Percentiles rank a stretch among this genome's conserved stretches.
Conservation (phyloP, 2,888 invertebrate genomes). For the Scelioninae gen. 2 region DNA sequence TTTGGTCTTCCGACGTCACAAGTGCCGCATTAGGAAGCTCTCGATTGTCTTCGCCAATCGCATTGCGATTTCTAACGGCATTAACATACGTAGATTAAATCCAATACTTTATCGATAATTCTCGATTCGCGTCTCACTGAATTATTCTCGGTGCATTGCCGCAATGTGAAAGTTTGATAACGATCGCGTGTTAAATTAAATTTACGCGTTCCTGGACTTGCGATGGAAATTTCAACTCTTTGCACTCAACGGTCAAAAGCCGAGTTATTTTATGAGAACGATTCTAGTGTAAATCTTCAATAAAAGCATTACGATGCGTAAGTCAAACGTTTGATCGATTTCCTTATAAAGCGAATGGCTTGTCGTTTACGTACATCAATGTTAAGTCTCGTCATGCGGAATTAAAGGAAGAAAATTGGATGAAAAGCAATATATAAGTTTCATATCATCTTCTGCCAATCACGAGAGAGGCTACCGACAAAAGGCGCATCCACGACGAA, state of each 20-base stretch:
- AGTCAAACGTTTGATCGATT: slow-evolving; percentile 14
- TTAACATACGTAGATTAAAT: slow-evolving; percentile 44
- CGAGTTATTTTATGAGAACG: too few species aligned
- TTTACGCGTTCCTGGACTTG: too few species aligned
- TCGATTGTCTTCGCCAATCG: slow-evolving; percentile 50
- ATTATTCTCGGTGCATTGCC: not conserved
- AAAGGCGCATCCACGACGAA: slow-evolving; percentile 43
- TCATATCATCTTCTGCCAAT: slow-evolving; percentile 55
- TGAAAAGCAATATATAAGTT: slow-evolving; percentile 47
- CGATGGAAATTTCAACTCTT: too few species aligned
- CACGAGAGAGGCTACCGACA: slow-evolving; percentile 42
- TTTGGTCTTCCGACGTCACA: slow-evolving; percentile 51
- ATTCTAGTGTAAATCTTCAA: not conserved
- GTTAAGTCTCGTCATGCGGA: slow-evolving; percentile 34
- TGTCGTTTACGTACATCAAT: slow-evolving; percentile 12
- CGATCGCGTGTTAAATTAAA: too few species aligned
- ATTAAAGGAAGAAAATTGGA: slow-evolving; percentile 51
- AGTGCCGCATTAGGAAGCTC: slow-evolving; percentile 46
- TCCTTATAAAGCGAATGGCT: slow-evolving; percentile 4
- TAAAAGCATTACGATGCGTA: not conserved
- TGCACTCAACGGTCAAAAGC: too few species aligned
- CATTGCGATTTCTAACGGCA: slow-evolving; percentile 29
- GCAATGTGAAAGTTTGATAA: not conserved
- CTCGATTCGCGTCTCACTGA: slow-evolving; percentile 15
- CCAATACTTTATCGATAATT: slow-evolving; percentile 28